Evolutionary conservation across 2,113 vertebrate species (phyloP), one percentile per base, ranked within the genome.

Genomic region (Symphodus melops): DNA sequence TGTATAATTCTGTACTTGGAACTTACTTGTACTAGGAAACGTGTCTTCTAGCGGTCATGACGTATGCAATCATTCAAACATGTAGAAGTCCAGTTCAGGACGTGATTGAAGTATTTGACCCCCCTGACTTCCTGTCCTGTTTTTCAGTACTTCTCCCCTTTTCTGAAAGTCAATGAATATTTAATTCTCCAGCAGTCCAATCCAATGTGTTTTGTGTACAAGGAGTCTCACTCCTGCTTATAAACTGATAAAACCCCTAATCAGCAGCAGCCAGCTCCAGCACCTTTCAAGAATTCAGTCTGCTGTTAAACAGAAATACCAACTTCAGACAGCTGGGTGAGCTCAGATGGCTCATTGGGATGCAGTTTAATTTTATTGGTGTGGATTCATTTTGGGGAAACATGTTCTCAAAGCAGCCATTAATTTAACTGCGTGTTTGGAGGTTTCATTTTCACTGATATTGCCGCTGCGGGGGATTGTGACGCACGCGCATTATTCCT

Each of bases 391-490:
- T 25, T 61, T 42, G 68, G 36, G 28, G 41, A 59, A 59, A 59
- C 28, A 39, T 60, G 60, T 41, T 37, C 16, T 20, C 16, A 46
- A 46, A 55, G 55, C 20, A 51, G 4, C 8, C 48, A n/a, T 20
- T 44, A 8, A 53, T 54, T 53, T 17, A 28, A 58, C 25, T n/a
- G 48, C 16, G n/a, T 54, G 69, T 36, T 57, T 20, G 20, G 62
- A 65, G 5, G 28, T 21, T 65, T 65, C n/a, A 37, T 49, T 51
- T 64, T 49, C 46, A 51, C 48, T 51, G 48, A 20, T 51, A 51
- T 51, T 51, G 48, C 48, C 48, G 48, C 48, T 51, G 19, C 48
- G 48, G 48, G n/a, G 12, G 51, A 65, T 65, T 65, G n/a, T 39
- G 48, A 7, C 14, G 8, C 36, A 4, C 23, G 48, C n/a, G 48